Percentiles rank a stretch among this genome's conserved stretches.
phyloP scores from a whole-genome alignment of 2,888 invertebrate species.

The Cotesia congregata region DNA sequence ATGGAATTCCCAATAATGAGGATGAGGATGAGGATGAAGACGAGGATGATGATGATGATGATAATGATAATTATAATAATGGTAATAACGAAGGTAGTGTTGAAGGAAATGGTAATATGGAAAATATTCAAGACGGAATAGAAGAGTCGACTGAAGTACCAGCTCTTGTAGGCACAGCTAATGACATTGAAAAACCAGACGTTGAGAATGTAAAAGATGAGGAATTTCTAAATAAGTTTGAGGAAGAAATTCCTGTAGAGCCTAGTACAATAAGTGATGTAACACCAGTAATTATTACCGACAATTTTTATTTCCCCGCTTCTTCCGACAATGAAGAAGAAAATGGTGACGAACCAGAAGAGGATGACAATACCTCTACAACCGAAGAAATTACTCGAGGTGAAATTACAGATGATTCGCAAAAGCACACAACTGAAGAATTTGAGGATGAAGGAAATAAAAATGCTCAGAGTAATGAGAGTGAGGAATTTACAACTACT shows the following conservation, averaged over 20 bases:
- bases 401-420: neutral
- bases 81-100: conserved; percentile 50
- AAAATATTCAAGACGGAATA: conserved; percentile 39
- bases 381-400: conserved; percentile 33
- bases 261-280: conserved; percentile 41
- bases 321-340: conserved; percentile 47
- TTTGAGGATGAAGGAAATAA: conserved; percentile 13
- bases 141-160: conserved; percentile 49
- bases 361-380: conserved; percentile 15
- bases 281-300: conserved; percentile 65
- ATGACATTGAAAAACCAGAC: conserved; percentile 54
- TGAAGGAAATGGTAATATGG: conserved; percentile 40
- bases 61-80: conserved; percentile 49
- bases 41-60: conserved; percentile 46
- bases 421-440: neutral
- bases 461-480: conserved; percentile 23
- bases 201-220: conserved; percentile 18
- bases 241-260: conserved; percentile 38
- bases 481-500: conserved; percentile 23
- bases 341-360: conserved; percentile 33
- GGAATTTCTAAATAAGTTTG: conserved; percentile 37
- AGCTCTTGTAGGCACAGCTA: conserved; percentile 58
- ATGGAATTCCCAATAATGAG: conserved; percentile 55
- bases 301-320: conserved; percentile 65
- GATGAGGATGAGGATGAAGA: conserved; percentile 54